phyloP scores from a whole-genome alignment of 2,797 vertebrate genomes.

The Spondyliosoma cantharus region DNA sequence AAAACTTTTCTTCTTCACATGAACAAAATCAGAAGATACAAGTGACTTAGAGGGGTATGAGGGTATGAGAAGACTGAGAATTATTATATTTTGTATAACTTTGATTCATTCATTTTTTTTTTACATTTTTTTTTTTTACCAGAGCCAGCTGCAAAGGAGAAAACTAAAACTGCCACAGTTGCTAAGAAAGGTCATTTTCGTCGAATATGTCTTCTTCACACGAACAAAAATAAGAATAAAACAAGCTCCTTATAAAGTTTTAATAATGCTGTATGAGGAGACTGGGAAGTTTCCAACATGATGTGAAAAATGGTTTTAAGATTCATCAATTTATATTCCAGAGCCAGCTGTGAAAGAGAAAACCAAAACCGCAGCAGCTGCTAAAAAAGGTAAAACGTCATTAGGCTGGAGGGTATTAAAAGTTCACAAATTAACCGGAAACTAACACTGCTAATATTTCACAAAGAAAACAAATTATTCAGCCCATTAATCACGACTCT shows the following conservation, averaged over 20 bases:
- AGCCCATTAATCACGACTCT: slow-evolving; percentile 26
- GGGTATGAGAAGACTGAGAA: neutral
- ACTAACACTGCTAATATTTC: neutral
- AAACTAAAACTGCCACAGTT: slow-evolving; percentile 25
- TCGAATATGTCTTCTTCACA: no score
- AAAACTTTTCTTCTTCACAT: neutral
- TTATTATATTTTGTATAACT: neutral
- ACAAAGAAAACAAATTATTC: slow-evolving; percentile 15
- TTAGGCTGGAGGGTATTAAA: neutral
- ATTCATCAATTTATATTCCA: no score
- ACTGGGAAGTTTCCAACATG: no score
- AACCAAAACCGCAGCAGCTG: slow-evolving; percentile 19
- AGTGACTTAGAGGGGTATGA: neutral
- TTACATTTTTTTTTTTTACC: neutral
- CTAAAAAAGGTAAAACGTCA: slow-evolving; percentile 51
- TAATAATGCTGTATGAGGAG: no score
- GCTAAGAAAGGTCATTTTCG: slow-evolving; percentile 52
- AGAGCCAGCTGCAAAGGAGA: slow-evolving; percentile 11
- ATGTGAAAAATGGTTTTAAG: no score
- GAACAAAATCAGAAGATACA: no score
- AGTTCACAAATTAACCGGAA: neutral
- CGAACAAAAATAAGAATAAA: no score
- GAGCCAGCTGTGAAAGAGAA: slow-evolving; percentile 18
- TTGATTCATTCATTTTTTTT: neutral
- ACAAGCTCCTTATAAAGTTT: no score